Evolutionary conservation across 1,140 invertebrate genomes (phyloP), one percentile per base, ranked within the genome.

Genomic region (Amphibalanus amphitrite): DNA sequence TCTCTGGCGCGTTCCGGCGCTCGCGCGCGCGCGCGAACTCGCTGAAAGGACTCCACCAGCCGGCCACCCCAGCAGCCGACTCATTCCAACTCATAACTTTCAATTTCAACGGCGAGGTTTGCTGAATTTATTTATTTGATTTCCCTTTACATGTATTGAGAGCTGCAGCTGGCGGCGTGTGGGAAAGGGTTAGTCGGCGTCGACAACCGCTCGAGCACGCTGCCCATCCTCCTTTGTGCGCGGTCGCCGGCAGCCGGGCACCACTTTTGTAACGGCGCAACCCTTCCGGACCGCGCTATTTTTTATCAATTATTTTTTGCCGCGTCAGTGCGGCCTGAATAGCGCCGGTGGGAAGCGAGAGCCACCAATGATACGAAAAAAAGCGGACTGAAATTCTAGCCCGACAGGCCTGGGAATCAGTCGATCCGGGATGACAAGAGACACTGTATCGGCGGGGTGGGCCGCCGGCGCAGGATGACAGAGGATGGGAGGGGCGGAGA

Each of bases 291-390:
- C 47, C 47, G 13, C 13, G 20, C 47, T 59, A 59, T 59, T 59
- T 59, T 59, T 59, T 59, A 59, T 59, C 47, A 59, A 59, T 59
- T 59, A 59, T 59, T 59, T 59, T 59, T 59, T 59, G 47, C 47
- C 47, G 47, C 47, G 47, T 59, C 47, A 59, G 47, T 59, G 47
- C 47, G 10, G 47, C 1, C 47, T 59, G 47, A 59, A 59, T 59
- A 20, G 47, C 47, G 23, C 10, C 47, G 47, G 47, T 59, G 47
- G 47, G 47, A 59, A 59, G 47, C 47, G 47, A 1, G 47, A 13
- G 47, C 47, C 47, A 23, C 6, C 47, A 59, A 59, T 59, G 47
- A 59, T 59, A 59, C 47, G 47, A 59, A 59, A 59, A 59, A 59
- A 59, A 59, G 47, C 1, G 10, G 47, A 20, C 47, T 59, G 47